Conservation (phyloP, 2,113 vertebrate species). For the Macroglossus sobrinus region DNA sequence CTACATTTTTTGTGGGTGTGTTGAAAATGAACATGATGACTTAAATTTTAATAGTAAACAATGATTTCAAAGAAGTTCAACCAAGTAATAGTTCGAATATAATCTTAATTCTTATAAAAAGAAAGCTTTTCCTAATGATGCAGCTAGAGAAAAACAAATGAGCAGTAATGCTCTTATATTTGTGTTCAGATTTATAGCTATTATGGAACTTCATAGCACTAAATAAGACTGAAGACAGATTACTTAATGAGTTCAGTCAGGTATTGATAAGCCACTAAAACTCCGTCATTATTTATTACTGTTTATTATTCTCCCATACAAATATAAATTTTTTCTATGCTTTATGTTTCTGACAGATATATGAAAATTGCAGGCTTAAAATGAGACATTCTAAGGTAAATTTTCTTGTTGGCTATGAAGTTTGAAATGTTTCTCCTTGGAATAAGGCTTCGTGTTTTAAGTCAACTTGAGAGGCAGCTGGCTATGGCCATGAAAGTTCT, state of each 20-base stretch:
- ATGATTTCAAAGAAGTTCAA: background rate
- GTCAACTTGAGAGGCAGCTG: background rate
- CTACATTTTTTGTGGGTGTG: background rate
- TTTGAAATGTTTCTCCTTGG: background rate
- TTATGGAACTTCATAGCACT: background rate
- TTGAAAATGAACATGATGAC: background rate
- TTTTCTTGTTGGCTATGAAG: background rate
- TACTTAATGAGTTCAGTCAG: slow-evolving; percentile 29
- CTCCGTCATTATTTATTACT: background rate
- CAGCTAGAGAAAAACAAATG: background rate
- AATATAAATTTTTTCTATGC: background rate
- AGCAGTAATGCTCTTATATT: background rate
- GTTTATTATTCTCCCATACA: background rate
- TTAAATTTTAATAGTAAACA: background rate
- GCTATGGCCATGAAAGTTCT: background rate
- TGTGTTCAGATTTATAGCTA: background rate
- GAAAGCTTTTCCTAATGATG: slow-evolving; percentile 1
- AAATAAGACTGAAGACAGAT: slow-evolving; percentile 17
- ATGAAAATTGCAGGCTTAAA: slow-evolving; percentile 9
- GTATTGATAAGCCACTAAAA: background rate
- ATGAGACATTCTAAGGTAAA: background rate
- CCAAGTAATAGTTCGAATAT: background rate
- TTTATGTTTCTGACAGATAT: slow-evolving; percentile 2
- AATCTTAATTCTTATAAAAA: background rate
- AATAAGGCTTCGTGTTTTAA: background rate